Conservation (phyloP, 2,797 vertebrate genomes). For the Tiaroga cobitis region DNA sequence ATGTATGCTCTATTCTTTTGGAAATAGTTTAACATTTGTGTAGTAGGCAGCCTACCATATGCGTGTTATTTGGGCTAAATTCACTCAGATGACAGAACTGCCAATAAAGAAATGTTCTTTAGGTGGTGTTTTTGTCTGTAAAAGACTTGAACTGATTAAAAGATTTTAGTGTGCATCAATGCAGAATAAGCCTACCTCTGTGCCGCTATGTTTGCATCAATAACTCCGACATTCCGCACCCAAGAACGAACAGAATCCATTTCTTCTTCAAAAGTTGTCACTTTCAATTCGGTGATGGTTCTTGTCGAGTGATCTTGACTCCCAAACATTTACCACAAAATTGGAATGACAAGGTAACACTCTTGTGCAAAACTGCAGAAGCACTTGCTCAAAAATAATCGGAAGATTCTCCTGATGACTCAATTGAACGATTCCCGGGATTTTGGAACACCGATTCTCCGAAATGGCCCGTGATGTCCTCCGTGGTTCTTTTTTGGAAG, state of each 20-base stretch:
- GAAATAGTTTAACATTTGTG: not conserved
- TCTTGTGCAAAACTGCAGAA: not conserved
- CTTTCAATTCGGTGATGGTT: conserved; percentile 90
- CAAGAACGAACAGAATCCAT: conserved; percentile 98
- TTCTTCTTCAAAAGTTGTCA: conserved; percentile 87
- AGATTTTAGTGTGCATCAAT: too few relatives aligned
- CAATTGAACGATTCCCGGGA: conserved; percentile 61
- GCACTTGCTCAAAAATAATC: conserved; percentile 17
- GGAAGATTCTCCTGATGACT: conserved; percentile 38
- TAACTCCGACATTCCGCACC: conserved; percentile 96
- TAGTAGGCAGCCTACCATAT: not conserved
- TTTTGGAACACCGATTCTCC: not conserved
- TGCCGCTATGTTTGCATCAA: conserved; percentile 95
- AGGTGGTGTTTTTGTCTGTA: not conserved
- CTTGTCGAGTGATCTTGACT: conserved; percentile 93
- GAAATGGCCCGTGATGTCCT: not conserved
- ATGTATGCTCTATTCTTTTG: not conserved
- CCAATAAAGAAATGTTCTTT: not conserved
- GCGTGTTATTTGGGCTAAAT: not conserved
- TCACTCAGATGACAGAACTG: too few relatives aligned
- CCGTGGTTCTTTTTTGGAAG: not conserved
- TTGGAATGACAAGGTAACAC: conserved; percentile 17
- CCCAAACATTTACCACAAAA: conserved; percentile 91
- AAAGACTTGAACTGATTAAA: too few relatives aligned
- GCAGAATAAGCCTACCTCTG: conserved; percentile 86